These are phyloP conservation scores for Epinephelus coioides DNA, from an alignment of 2,797 vertebrate species.

Conservation along the genomic window DNA sequence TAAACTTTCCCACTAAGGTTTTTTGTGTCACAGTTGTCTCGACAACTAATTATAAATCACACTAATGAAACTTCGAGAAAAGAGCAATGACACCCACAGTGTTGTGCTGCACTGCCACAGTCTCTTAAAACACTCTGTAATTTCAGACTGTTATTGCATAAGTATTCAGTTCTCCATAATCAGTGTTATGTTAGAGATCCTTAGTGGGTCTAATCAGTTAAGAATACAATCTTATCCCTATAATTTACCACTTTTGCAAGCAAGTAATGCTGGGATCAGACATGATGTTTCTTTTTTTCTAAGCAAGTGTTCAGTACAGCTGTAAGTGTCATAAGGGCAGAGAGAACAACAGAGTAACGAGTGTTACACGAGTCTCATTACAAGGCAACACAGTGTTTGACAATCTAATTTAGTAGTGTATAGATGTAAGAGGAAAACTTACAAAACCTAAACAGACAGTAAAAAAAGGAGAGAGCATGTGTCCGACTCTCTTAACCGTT, in stretches of 20 bases:
- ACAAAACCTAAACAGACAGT: constrained; percentile 38
- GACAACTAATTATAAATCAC: constrained; percentile 15
- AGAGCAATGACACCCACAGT: constrained; percentile 9
- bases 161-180: constrained; percentile 17
- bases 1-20: background rate
- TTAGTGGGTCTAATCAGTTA: constrained; percentile 9
- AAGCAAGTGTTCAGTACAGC: constrained; percentile 40
- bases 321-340: constrained; percentile 35
- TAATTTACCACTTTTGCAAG: constrained; percentile 28
- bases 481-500: constrained; percentile 4
- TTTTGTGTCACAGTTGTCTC: constrained; percentile 7
- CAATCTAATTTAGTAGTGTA: constrained; percentile 46
- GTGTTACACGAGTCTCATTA: constrained; percentile 52
- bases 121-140: background rate
- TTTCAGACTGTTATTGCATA: background rate
- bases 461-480: constrained; percentile 1
- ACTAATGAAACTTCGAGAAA: constrained; percentile 30
- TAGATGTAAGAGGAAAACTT: constrained; percentile 30
- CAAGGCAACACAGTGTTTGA: constrained; percentile 51
- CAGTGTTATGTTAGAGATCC: background rate
- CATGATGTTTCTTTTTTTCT: constrained; percentile 12
- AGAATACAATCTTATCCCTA: constrained; percentile 11
- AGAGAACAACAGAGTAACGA: constrained; percentile 42
- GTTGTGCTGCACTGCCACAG: background rate
- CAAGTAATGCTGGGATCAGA: constrained; percentile 7